Base-by-base conservation (phyloP, 2,113 vertebrate genomes). In the Tinamus guttatus region DNA sequence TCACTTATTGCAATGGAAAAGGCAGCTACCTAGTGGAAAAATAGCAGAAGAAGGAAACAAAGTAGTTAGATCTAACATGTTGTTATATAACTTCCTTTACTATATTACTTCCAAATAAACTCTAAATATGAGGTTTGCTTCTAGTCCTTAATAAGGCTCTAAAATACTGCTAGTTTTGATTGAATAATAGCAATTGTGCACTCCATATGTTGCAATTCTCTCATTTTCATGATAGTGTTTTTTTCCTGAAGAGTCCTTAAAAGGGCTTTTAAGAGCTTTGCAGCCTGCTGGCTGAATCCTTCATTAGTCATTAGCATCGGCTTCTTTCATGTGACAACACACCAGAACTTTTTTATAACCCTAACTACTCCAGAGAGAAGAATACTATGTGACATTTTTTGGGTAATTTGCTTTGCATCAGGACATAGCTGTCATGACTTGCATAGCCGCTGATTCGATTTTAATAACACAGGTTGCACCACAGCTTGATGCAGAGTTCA, bases 331-430 rank as follows among this genome's bases (percentile, higher is more conserved):
- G 62, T 70, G 88, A 87, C 92, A 94, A 89, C 30, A 60, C 30
- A 82, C 93, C 91, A 77, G 58, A 92, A 75, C 7, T 94, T 86
- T 59, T 94, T 91, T 86, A 60, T 22, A 58, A 65, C 19, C 47
- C 49, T 11, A 54, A 90, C 47, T 41, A 11, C 68, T 89, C 62
- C 40, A 25, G 47, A 76, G 67, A 94, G 56, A 27, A 81, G 62
- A 82, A 96, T 90, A 41, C 52, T 62, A 74, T 41, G 78, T 68
- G 94, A 84, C 92, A 93, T 85, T 85, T 76, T 64, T 58, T 11
- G 11, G 80, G 82, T 91, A 87, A 78, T 52, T 56, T 22, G n/a
- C 58, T 28, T 14, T 52, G 87, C 75, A 68, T 76, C 51, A 49
- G 94, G 80, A 79, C 36, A 24, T n/a, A 60, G 45, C 84, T 92